Conservation (phyloP, 1,140 invertebrate species). For the Drosophila elegans region DNA sequence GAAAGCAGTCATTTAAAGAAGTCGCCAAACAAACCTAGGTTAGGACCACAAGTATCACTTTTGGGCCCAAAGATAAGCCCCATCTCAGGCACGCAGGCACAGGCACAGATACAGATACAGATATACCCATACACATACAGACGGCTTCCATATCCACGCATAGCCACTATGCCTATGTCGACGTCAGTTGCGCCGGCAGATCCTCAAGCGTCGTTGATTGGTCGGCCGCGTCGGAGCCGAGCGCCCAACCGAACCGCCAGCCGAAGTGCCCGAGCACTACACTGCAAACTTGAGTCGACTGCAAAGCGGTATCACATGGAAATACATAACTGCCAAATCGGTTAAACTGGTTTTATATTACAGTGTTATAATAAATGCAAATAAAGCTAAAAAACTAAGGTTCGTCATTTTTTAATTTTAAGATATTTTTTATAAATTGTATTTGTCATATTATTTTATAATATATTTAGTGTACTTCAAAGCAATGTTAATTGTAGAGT, state of each 20-base stretch:
- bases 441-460: no score
- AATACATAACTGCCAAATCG: neutral
- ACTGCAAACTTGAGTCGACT: conserved; percentile 34
- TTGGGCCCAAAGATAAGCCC: conserved; percentile 49
- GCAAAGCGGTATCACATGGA: neutral
- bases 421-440: no score
- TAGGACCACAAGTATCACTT: conserved; percentile 43
- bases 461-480: no score
- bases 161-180: conserved; percentile 21
- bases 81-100: conserved; percentile 10
- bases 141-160: conserved; percentile 31
- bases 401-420: neutral
- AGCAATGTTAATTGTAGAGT: no score
- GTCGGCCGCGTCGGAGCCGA: conserved; percentile 54
- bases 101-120: conserved; percentile 17
- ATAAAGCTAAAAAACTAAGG: no score
- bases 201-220: conserved; percentile 73
- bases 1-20: neutral
- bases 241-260: conserved; percentile 58
- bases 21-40: conserved; percentile 5
- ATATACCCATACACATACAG: conserved; percentile 5
- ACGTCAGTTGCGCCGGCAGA: conserved; percentile 60
- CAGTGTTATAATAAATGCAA: neutral
- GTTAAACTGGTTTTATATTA: neutral
- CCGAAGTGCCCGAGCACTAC: conserved; percentile 59